Evolutionary conservation across 2,797 vertebrate species (phyloP), one percentile per base, ranked within the genome.

Genomic region (Pseudocheirus occidentalis): DNA sequence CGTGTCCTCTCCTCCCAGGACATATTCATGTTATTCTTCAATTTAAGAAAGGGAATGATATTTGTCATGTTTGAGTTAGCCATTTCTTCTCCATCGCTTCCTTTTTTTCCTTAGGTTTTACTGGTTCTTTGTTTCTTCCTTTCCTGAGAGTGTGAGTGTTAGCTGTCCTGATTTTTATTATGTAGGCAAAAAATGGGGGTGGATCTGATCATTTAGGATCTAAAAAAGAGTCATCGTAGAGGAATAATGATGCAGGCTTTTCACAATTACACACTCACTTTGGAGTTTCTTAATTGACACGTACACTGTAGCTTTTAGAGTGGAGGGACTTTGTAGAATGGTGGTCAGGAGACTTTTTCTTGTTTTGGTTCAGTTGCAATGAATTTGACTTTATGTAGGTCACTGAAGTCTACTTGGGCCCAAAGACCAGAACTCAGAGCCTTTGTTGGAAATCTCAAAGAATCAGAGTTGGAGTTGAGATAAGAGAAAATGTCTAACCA

Each of bases 231-330:
- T 97, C 98, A 98, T 98, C 94, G 58, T 96, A 66, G 95, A 92
- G 98, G 97, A 97, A 98, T 98, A 98, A 98, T 97, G 98, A 98
- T 98, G 98, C 98, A 98, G 98, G 52, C 91, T 90, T 96, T 52
- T 91, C 95, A 91, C 21, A 96, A 59, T 96, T 95, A 96, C 98
- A 98, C 98, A 98, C 98, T 99, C 98, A 98, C 97, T 98, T 97
- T 97, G 98, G 98, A 98, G 55, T 91, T 93, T 89, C 90, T 91
- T 14, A 87, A 54, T 34, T 50, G 50, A 34, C 55, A 92, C 55
- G 9, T 66, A 57, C 5, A 16, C 93, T 46, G 4, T 24, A 95
- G 0, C 18, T 73, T 91, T 90, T 0, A 31, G 73, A 54, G 28
- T 93, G 18, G n/a, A 28, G 54, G 93, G 40, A 16, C 81, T 59